Base-by-base conservation (phyloP, 2,113 vertebrate genomes). In the Callipepla californica region DNA sequence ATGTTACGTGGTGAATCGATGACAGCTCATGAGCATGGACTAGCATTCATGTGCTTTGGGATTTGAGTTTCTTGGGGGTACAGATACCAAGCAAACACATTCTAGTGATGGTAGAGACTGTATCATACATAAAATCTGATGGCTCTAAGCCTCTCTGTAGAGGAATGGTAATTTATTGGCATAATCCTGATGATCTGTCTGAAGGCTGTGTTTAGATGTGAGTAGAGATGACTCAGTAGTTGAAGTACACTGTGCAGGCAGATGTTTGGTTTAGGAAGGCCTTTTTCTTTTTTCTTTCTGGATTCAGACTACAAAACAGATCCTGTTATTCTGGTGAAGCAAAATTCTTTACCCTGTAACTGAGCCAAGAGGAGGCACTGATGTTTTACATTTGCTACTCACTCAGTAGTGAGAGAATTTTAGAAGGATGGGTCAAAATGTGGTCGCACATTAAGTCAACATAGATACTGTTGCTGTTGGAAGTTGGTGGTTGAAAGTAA, bases 21-120 rank as follows among this genome's bases (percentile, higher is more conserved):
- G 55, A 11, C 32, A 62, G 7, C 14, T 28, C 32, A 42, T 48
- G 34, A 18, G 0, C 4, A 5, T 9, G 68, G 30, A 20, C 21
- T 32, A 8, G 32, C 8, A 8, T 26, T 67, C 19, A 0, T 4
- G 18, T 57, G 1, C 38, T 21, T 32, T 8, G n/a, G 48, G n/a
- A 11, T 82, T 68, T 48, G 30, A 25, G 5, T 20, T 50, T 4
- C 40, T 40, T 40, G 40, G 40, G 40, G 40, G 40, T 40, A 40
- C 40, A 40, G 40, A 40, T 13, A 40, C 11, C 40, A 11, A 40
- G 4, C 40, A 40, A 40, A 40, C 40, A 40, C 4, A 2, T 76
- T 51, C 22, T 36, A 42, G 5, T 77, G 36, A 28, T 58, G 42
- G 20, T 42, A 75, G 13, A 74, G 51, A 18, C 47, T 34, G 1